These are phyloP conservation scores for Ataeniobius toweri DNA, from an alignment of 2,797 vertebrate species.

Conservation along the genomic window DNA sequence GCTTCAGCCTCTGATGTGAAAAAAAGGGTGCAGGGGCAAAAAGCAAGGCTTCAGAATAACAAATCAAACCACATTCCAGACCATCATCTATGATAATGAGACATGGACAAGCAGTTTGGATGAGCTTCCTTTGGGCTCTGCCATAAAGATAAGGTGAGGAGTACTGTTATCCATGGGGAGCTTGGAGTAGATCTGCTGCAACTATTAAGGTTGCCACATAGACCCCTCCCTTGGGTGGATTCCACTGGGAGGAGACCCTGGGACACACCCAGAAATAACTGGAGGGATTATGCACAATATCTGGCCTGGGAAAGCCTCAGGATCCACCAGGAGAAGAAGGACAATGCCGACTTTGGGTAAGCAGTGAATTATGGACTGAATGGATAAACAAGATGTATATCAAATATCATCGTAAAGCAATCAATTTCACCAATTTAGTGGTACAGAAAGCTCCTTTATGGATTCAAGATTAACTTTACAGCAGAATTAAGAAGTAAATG, in stretches of 20 bases:
- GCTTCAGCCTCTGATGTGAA: not conserved
- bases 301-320: not conserved
- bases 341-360: not conserved
- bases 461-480: not conserved
- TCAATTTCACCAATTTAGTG: not conserved
- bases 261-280: not conserved
- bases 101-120: not conserved
- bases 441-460: not conserved
- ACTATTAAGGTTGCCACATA: not conserved
- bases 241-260: not conserved
- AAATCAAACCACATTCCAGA: not conserved
- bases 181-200: not conserved
- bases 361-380: too few species aligned
- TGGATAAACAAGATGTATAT: not conserved
- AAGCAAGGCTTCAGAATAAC: not conserved
- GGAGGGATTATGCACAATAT: too few species aligned
- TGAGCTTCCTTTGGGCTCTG: not conserved
- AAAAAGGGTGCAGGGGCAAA: not conserved
- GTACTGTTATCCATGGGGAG: not conserved
- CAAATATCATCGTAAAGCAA: not conserved
- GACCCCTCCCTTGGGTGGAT: not conserved
- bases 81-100: not conserved
- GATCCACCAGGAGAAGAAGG: not conserved
- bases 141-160: not conserved
- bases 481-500: not conserved